A percentile compares a stretch with the other conserved stretches of the same genome.
These are phyloP conservation scores for Brachystomella parvula DNA, from an alignment of 1,140 invertebrate genomes.

Conservation along the genomic window DNA sequence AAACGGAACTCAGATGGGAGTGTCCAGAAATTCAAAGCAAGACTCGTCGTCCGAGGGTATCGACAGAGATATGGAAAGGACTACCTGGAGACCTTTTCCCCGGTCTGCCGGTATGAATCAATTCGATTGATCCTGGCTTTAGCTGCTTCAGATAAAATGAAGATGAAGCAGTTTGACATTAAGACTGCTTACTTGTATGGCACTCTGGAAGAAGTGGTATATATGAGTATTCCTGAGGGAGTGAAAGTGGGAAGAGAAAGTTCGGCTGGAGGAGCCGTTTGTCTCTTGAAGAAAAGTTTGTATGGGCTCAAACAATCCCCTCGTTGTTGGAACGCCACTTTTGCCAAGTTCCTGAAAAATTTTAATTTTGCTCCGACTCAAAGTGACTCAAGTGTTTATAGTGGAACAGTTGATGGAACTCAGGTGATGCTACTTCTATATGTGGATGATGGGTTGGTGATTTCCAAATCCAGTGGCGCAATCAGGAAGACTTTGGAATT, in stretches of 20 bases:
- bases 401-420: neutral
- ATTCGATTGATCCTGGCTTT: constrained; percentile 35
- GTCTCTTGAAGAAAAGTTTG: constrained; percentile 25
- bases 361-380: neutral
- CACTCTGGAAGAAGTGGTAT: constrained; percentile 44
- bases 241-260: constrained; percentile 27
- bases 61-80: constrained; percentile 42
- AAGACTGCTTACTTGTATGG: constrained; percentile 26
- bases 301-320: constrained; percentile 39
- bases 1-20: constrained; percentile 38
- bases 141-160: constrained; percentile 32
- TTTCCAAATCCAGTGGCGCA: constrained; percentile 22
- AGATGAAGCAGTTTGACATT: constrained; percentile 20
- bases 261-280: too few relatives aligned
- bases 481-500: constrained; percentile 28
- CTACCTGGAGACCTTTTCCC: constrained; percentile 44
- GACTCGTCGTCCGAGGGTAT: constrained; percentile 43
- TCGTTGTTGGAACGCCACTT: constrained; percentile 34
- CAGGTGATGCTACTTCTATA: constrained; percentile 11
- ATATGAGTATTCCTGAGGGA: constrained; percentile 43
- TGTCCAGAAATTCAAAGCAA: constrained; percentile 38
- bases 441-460: constrained; percentile 36
- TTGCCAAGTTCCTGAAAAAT: constrained; percentile 14
- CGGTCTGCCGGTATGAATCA: constrained; percentile 40
- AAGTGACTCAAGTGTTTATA: constrained; percentile 20